Evolutionary conservation across 1,140 invertebrate species (phyloP), one percentile per base, ranked within the genome.

Genomic region (Drosophila neocordata): DNA sequence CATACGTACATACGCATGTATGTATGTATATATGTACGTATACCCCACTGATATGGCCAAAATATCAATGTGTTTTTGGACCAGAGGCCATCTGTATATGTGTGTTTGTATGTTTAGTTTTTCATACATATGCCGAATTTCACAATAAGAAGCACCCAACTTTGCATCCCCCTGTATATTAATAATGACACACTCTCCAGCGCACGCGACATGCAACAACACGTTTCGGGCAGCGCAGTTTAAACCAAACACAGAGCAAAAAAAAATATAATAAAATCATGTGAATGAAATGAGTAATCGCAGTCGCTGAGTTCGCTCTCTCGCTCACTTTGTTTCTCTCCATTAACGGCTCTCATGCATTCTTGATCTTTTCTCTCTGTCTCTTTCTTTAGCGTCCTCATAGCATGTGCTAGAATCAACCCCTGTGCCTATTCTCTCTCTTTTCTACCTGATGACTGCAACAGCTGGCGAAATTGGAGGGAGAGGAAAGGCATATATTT

Each of bases 181-280:
- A 56, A 12, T 65, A 27, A 37, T 79, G 75, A 83, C 80, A 76
- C 72, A 76, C 79, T 62, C 22, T 24, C 22, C 48, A 59, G 44
- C 38, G 60, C 56, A 67, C 68, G 67, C 77, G 78, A 85, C 82
- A 87, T 85, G 82, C 74, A 85, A 79, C 41, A 67, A 85, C 82
- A 48, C 65, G 82, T 78, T 70, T 22, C 11, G 5, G 24, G 4
- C 52, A 34, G 13, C 31, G 27, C 8, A 31, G n/a, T n/a, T n/a
- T n/a, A n/a, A 55, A 9, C 34, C 67, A 37, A 62, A 72, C 52
- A 64, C 34, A 68, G 22, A 51, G 12, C 48, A 22, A 55, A 22
- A 34, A 56, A 65, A 38, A 51, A 75, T n/a, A 38, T n/a, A n/a
- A 41, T 56, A 41, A 67, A 53, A 66, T 8, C 48, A 61, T 64